Evolutionary conservation across 2,797 vertebrate genomes (phyloP).

Genomic region (Malacoctenus gilli): DNA sequence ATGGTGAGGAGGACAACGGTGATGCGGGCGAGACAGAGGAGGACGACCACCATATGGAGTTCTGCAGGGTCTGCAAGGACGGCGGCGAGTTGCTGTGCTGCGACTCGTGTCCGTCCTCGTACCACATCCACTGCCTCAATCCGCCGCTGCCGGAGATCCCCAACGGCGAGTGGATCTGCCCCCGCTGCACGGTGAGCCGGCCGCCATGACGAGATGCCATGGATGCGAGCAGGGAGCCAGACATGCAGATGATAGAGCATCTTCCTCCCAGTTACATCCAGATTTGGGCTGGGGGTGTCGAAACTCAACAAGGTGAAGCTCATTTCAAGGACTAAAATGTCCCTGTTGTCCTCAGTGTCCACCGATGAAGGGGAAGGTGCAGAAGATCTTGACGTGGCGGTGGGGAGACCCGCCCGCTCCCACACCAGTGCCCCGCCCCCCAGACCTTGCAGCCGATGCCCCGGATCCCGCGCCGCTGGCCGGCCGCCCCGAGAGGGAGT

Average conservation of each 20-base stretch:
- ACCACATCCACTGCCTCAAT: conserved; percentile 98
- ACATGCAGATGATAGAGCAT: too few relatives aligned
- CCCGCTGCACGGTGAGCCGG: conserved; percentile 92
- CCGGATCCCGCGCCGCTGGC: conserved; percentile 90
- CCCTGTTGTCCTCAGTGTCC: conserved; percentile 83
- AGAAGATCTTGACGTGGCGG: conserved; percentile 97
- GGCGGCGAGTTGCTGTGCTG: conserved; percentile 97
- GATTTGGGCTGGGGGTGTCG: too few relatives aligned
- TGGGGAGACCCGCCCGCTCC: conserved; percentile 93
- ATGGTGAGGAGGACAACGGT: conserved; percentile 85
- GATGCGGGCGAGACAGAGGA: conserved; percentile 86
- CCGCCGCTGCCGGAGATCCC: conserved; percentile 96
- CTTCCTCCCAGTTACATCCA: too few relatives aligned
- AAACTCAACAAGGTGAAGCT: too few relatives aligned
- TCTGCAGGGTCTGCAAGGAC: conserved; percentile 96
- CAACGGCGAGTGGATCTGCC: conserved; percentile 98
- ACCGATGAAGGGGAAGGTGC: conserved; percentile 94
- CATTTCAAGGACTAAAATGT: not conserved
- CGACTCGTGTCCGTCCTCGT: conserved; percentile 96
- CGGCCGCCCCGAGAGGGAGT: conserved; percentile 93
- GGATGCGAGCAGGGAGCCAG: too few relatives aligned
- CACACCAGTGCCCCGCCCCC: conserved; percentile 88
- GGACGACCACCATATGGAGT: conserved; percentile 99
- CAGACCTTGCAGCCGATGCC: conserved; percentile 84
- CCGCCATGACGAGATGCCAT: too few relatives aligned